Percentiles rank a stretch among this genome's conserved stretches.
These are phyloP conservation scores for Aradophagus sp. DNA, from an alignment of 1,140 invertebrate genomes.

Conservation along the genomic window DNA sequence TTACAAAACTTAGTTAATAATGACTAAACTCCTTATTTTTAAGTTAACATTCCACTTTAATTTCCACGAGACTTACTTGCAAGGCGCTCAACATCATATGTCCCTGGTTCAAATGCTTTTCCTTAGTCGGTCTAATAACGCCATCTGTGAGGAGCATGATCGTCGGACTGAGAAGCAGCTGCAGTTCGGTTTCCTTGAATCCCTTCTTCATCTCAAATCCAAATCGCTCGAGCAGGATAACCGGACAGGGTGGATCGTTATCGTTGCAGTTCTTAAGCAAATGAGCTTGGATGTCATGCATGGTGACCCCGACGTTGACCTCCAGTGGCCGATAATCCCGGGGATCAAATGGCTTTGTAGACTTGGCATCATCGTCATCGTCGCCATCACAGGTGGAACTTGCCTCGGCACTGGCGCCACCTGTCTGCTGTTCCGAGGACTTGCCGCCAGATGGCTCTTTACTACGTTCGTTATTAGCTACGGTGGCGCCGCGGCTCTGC, in stretches of 20 bases:
- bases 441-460: slow-evolving; percentile 69
- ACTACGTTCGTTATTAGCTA: slow-evolving; percentile 63
- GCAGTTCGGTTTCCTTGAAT: slow-evolving; percentile 92
- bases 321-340: slow-evolving; percentile 90
- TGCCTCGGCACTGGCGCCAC: slow-evolving; percentile 71
- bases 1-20: too few species aligned
- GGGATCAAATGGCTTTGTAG: slow-evolving; percentile 84
- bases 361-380: slow-evolving; percentile 75
- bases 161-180: slow-evolving; percentile 92
- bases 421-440: slow-evolving; percentile 25
- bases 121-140: slow-evolving; percentile 79
- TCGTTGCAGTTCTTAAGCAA: slow-evolving; percentile 91
- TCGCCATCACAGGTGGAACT: slow-evolving; percentile 75
- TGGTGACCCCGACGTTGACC: slow-evolving; percentile 93
- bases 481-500: slow-evolving; percentile 70
- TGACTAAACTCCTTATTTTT: too few species aligned
- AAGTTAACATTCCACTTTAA: too few species aligned
- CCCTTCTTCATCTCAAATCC: slow-evolving; percentile 98
- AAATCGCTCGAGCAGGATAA: slow-evolving; percentile 91
- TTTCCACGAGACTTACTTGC: slow-evolving; percentile 17
- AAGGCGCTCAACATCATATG: slow-evolving; percentile 89
- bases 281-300: slow-evolving; percentile 96
- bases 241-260: slow-evolving; percentile 91
- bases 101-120: slow-evolving; percentile 89
- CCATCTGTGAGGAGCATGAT: slow-evolving; percentile 87